These are phyloP conservation scores for zebrafish (Danio rerio) DNA, from an alignment of 2,113 vertebrate species.

Conservation along the genomic window DNA sequence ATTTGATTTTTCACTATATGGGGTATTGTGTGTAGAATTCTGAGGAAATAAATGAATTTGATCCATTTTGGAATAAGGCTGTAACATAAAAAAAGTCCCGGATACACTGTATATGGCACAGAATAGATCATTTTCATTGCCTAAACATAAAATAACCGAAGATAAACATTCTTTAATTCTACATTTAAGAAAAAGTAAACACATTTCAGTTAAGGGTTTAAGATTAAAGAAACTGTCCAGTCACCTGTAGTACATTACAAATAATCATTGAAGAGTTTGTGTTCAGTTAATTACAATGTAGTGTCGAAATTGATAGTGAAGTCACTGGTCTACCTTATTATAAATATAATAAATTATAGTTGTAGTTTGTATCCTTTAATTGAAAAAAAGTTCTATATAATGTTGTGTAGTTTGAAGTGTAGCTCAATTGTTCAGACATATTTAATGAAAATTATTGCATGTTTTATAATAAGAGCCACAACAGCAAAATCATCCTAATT, in stretches of 20 bases:
- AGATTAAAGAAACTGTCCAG: slow-evolving; percentile 19
- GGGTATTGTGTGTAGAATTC: too few relatives aligned
- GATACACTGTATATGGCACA: too few relatives aligned
- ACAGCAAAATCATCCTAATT: neutral
- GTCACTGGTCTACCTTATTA: neutral
- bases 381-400: neutral
- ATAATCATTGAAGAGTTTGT: neutral
- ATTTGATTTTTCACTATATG: too few relatives aligned
- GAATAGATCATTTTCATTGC: too few relatives aligned
- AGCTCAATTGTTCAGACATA: neutral
- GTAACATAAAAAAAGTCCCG: too few relatives aligned
- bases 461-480: neutral
- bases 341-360: neutral
- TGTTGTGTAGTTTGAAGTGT: neutral
- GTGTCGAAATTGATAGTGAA: slow-evolving; percentile 16
- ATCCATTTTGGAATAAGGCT: too few relatives aligned
- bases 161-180: too few relatives aligned
- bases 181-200: too few relatives aligned
- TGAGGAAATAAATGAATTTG: too few relatives aligned
- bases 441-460: neutral
- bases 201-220: neutral
- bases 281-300: slow-evolving; percentile 7
- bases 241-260: slow-evolving; percentile 10
- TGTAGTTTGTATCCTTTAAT: neutral
- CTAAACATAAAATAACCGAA: too few relatives aligned